Conservation (phyloP, 2,797 vertebrate genomes). For the Trachurus trachurus region DNA sequence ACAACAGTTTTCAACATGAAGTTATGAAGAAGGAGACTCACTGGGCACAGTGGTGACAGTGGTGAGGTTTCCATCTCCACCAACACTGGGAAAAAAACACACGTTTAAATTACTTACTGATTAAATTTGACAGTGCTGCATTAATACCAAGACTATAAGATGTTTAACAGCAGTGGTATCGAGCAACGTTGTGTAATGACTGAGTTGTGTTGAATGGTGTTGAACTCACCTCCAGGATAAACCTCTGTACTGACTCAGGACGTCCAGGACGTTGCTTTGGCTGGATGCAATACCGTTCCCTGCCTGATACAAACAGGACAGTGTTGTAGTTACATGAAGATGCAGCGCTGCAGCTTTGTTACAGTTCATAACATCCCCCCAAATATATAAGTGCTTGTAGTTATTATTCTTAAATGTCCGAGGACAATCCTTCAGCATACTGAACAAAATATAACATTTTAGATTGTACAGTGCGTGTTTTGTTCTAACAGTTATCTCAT, state of each 20-base stretch:
- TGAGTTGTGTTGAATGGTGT: background rate
- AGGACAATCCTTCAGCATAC: background rate
- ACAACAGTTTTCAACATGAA: background rate
- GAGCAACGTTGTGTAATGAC: background rate
- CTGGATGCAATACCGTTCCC: conserved; percentile 88
- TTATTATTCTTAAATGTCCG: background rate
- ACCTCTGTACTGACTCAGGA: conserved; percentile 89
- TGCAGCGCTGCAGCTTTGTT: background rate
- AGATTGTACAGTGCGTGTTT: background rate
- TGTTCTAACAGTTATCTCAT: background rate
- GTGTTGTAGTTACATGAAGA: background rate
- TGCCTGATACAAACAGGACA: conserved; percentile 82
- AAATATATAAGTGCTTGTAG: too few species aligned
- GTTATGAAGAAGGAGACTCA: conserved; percentile 78
- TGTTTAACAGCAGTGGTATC: background rate
- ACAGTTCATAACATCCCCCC: background rate
- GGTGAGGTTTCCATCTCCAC: conserved; percentile 89
- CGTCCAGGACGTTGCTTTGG: conserved; percentile 79
- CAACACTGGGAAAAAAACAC: conserved; percentile 81
- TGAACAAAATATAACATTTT: background rate
- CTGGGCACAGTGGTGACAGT: conserved; percentile 92
- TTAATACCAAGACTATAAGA: background rate
- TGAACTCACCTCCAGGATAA: conserved; percentile 90
- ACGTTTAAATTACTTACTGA: background rate
- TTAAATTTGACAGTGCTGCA: background rate